Evolutionary conservation across 2,888 invertebrate genomes (phyloP), one percentile per base, ranked within the genome.

Genomic region (Chymomyza fuscimana): DNA sequence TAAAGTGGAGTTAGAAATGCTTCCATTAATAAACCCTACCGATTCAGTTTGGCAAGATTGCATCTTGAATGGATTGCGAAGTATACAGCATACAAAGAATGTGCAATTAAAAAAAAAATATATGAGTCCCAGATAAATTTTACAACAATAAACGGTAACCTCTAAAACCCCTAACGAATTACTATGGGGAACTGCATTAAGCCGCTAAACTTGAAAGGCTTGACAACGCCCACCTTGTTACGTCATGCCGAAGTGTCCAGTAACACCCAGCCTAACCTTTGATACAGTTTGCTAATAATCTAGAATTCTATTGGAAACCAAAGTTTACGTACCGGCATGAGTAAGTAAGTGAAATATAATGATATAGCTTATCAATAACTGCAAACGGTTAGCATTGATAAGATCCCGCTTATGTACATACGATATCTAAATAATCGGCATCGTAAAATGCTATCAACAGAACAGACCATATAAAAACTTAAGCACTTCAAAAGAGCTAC

Each of bases 291-390:
- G 54, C 54, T 0, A 22, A 54, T 54, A 54, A 54, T 54, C 16
- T 54, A 12, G 4, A 12, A 5, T 22, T 15, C 10, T 22, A 54
- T 15, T 54, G 1, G 15, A 54, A 54, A 5, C 22, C 19, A n/a
- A 51, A 51, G 4, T 51, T 51, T 51, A 51, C 15, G 4, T 51
- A n/a, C 4, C 54, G 16, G 4, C 54, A 54, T 54, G 54, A 54
- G 16, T 54, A 54, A 54, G 15, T 54, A 51, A 51, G 9, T 22
- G 19, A n/a, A 54, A 22, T 15, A 51, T 65, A 71, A 58, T 62
- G 61, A 19, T 9, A 10, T 7, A 15, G 65, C 66, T 78, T 79
- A 78, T 76, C 78, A 64, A 63, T 56, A 56, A 12, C 12, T 46
- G 40, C 40, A 46, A 46, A 46, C 40, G 40, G 40, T 46, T 12